Evolutionary conservation across 2,888 invertebrate genomes (phyloP), one percentile per base, ranked within the genome.

Genomic region (Torymus auratus): DNA sequence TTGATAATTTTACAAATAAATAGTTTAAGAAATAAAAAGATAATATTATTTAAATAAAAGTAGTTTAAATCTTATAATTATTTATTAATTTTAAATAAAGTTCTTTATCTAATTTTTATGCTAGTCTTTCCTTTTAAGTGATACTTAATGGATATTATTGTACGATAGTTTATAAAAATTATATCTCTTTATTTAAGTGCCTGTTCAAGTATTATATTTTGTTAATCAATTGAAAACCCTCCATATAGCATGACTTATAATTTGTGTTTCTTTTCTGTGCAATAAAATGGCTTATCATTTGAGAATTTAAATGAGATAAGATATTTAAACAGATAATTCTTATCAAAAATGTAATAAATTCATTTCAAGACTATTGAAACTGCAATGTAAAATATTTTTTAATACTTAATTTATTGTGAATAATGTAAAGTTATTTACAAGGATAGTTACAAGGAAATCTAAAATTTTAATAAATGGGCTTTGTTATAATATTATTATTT

Each of bases 201-300:
- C 11, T 10, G 14, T 55, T 55, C 11, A 68, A 56, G 55, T 68
- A 65, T 20, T 67, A 28, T 67, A 13, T 53, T 10, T 15, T 20
- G 1, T 15, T 28, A 5, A 55, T 23, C 55, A 52, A 12, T 13
- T n/a, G 13, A 50, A 72, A 53, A 28, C 7, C 7, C 0, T 28
- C 12, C n/a, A 72, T 5, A 50, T 28, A 28, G 56, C 23, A 68
- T 14, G 2, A 60, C 52, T 72, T 73, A 55, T 73, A 64, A 55
- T 10, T 64, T 62, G 53, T 23, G 53, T 52, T 76, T 69, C 53
- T 67, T 5, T 41, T 76, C 55, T 61, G 17, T 15, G 62, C 2
- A 61, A 61, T 61, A 41, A 17, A 28, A 58, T 28, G 10, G 10
- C 58, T 61, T 69, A 76, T 76, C 76, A 62, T 1, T 61, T 55